Percentiles rank a stretch among this genome's conserved stretches.
Conservation (phyloP, 1,140 invertebrate genomes). For the Rhopalosiphum padi region DNA sequence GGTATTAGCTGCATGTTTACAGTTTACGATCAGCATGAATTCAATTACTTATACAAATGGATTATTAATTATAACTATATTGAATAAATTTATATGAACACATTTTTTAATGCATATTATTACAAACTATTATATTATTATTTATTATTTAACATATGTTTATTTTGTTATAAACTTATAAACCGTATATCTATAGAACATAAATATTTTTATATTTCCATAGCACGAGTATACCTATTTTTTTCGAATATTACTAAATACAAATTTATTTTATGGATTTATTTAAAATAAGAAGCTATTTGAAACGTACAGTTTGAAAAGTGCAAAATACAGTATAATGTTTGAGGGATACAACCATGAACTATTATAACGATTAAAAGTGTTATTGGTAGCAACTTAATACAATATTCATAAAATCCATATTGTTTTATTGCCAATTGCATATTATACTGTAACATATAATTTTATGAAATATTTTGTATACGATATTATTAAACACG, state of each 20-base stretch:
- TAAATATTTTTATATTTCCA: not conserved
- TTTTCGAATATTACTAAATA: not conserved
- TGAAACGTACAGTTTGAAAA: not conserved
- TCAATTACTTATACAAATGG: not conserved
- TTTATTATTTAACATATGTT: too few species aligned
- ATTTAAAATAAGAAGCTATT: not conserved
- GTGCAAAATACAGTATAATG: too few species aligned
- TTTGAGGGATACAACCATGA: not conserved
- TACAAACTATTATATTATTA: not conserved
- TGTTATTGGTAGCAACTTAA: not conserved
- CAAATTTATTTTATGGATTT: not conserved
- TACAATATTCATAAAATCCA: not conserved
- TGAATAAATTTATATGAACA: not conserved
- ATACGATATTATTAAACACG: not conserved
- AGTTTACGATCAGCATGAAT: not conserved
- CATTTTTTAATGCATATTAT: not conserved
- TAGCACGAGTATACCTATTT: not conserved
- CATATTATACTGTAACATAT: not conserved
- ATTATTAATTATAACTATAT: not conserved
- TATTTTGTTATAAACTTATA: not conserved
- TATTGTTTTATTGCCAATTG: not conserved
- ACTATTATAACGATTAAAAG: not conserved
- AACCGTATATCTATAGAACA: not conserved
- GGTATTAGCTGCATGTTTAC: not conserved
- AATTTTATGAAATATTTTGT: not conserved